Evolutionary conservation across 1,140 invertebrate genomes (phyloP).

Genomic region (Atta texana): DNA sequence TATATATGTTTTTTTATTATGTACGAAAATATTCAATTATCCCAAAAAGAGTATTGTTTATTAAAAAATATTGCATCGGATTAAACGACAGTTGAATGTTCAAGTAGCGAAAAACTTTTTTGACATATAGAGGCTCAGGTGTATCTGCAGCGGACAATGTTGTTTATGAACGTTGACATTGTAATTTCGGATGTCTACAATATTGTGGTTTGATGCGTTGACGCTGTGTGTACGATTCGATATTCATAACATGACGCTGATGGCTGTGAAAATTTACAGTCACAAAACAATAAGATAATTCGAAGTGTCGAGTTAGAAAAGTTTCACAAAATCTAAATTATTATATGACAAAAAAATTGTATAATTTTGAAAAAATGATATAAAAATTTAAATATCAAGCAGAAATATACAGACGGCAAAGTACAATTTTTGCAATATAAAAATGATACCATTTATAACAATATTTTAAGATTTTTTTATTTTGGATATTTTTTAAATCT

Average conservation of each 20-base stretch:
- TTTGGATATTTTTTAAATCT: background rate
- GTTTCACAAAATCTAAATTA: background rate
- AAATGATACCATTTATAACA: background rate
- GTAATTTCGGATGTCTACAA: constrained; percentile 49
- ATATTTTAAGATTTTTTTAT: background rate
- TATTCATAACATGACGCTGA: constrained; percentile 30
- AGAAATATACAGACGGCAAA: background rate
- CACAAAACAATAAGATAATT: constrained; percentile 4
- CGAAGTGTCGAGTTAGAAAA: background rate
- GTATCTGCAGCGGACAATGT: constrained; percentile 44
- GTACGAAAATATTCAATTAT: background rate
- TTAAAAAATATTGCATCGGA: background rate
- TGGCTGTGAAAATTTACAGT: background rate
- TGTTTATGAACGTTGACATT: constrained; percentile 40
- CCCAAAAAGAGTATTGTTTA: background rate
- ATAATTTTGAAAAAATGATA: background rate
- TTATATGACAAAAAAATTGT: background rate
- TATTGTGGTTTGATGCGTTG: constrained; percentile 50
- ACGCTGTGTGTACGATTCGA: background rate
- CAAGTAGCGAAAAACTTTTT: constrained; percentile 25
- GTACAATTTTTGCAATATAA: background rate
- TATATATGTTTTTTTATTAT: background rate
- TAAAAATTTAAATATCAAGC: background rate
- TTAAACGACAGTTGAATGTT: background rate
- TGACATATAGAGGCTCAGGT: constrained; percentile 34